A percentile compares a stretch with the other conserved stretches of the same genome.
Evolutionary conservation across 2,797 vertebrate genomes (phyloP).

Genomic region (Epinephelus coioides): DNA sequence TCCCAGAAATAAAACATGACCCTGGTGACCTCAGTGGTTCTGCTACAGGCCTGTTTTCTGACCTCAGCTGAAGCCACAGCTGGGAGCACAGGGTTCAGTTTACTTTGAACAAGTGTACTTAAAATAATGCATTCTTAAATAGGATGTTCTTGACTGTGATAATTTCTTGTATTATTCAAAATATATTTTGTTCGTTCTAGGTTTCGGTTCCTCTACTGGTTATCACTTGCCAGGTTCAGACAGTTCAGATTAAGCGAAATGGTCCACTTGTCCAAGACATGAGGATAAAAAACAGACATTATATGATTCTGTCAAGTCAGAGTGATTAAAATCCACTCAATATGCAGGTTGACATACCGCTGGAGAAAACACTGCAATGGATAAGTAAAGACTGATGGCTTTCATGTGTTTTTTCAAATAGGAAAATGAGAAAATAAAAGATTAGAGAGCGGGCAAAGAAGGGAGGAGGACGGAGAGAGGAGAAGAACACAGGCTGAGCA

Average conservation of each 20-base stretch:
- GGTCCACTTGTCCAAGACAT: neutral
- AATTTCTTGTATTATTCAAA: neutral
- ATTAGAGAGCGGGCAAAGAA: slow-evolving; percentile 40
- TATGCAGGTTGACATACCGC: slow-evolving; percentile 8
- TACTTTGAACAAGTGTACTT: neutral
- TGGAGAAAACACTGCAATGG: slow-evolving; percentile 11
- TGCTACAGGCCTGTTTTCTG: neutral
- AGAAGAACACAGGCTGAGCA: slow-evolving; percentile 47
- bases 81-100: neutral
- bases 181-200: too few relatives aligned
- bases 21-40: neutral
- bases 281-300: neutral
- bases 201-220: neutral
- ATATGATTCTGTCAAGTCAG: neutral
- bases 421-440: slow-evolving; percentile 38
- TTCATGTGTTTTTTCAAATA: slow-evolving; percentile 35
- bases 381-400: neutral
- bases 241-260: neutral
- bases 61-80: neutral
- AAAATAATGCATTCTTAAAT: slow-evolving; percentile 11
- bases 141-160: neutral
- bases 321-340: neutral
- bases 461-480: slow-evolving; percentile 36
- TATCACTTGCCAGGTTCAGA: neutral
- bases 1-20: neutral